Conservation (phyloP, 2,888 invertebrate genomes). For the Limenitis camilla region DNA sequence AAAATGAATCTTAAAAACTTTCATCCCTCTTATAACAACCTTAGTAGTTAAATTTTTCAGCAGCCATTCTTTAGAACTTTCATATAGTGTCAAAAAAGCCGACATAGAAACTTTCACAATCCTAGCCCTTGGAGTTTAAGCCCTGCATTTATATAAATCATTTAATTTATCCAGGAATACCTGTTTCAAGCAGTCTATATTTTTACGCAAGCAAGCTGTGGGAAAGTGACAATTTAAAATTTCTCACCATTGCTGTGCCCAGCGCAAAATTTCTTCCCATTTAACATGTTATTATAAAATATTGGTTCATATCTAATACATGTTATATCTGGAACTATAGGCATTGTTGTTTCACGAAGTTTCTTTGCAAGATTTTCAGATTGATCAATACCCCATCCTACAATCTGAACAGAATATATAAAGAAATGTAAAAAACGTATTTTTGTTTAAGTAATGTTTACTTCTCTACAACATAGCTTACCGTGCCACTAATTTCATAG, state of each 20-base stretch:
- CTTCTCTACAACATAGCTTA: not conserved
- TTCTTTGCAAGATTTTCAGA: not conserved
- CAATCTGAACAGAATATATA: not conserved
- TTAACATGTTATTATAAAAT: not conserved
- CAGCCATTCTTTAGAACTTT: too few relatives aligned
- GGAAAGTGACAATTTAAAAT: not conserved
- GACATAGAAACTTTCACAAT: too few relatives aligned
- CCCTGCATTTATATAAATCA: too few relatives aligned
- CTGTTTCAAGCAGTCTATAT: not conserved
- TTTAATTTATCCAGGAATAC: too few relatives aligned
- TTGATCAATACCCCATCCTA: conserved; percentile 6
- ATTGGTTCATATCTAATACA: conserved; percentile 5
- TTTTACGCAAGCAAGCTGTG: too few relatives aligned
- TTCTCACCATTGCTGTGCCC: not conserved
- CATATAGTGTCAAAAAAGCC: too few relatives aligned
- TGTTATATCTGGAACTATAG: not conserved
- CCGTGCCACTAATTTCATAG: conserved; percentile 6
- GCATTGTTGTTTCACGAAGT: not conserved
- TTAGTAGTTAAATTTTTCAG: too few relatives aligned
- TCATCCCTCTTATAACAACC: too few relatives aligned
- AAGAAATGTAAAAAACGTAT: not conserved
- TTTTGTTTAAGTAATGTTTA: not conserved
- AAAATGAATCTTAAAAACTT: too few relatives aligned
- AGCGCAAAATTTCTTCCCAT: conserved; percentile 2
- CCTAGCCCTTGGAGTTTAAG: too few relatives aligned